Evolutionary conservation across 2,888 invertebrate species (phyloP), one percentile per base, ranked within the genome.

Genomic region (Himalopsyche kuldschensis): DNA sequence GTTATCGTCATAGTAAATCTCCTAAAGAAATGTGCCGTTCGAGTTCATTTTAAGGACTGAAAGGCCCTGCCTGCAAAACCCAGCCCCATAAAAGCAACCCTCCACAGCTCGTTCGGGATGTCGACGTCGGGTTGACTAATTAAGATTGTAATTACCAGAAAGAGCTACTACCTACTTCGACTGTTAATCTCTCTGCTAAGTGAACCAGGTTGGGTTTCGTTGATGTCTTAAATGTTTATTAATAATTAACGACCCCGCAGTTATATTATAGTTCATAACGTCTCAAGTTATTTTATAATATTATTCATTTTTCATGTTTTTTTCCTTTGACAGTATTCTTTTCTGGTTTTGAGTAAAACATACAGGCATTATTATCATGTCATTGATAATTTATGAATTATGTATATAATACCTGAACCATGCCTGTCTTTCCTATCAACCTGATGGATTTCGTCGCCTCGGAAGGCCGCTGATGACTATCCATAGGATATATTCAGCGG

Each of bases 91-190:
- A 41, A 41, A 31, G 75, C 46, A 48, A 32, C 30, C 27, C 79
- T 35, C 79, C 41, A 15, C 41, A 41, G 41, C 79, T 17, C 55
- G 48, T 24, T 69, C 24, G 69, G 69, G 69, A 69, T 27, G 81
- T 83, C 79, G 84, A 82, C 83, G 85, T 83, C 83, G 81, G 85
- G 80, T 82, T 82, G 85, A 83, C 84, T 85, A 85, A 85, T 85
- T 85, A 85, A 85, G 85, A 85, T 85, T 85, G 85, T 85, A 85
- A 85, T 85, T 85, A 85, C 85, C 85, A 79, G 79, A 82, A 76
- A 79, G 79, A 79, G 82, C 82, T 69, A 69, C 69, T 69, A 27
- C 69, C 69, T 69, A 69, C 69, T 27, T 10, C 27, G 69, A 24
- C 69, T 24, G 69, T 69, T 69, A 69, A 69, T 69, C 69, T 69